Percentiles rank a stretch among this genome's conserved stretches.
Conservation (phyloP, 1,140 invertebrate genomes). For the Antheraea pernyi region DNA sequence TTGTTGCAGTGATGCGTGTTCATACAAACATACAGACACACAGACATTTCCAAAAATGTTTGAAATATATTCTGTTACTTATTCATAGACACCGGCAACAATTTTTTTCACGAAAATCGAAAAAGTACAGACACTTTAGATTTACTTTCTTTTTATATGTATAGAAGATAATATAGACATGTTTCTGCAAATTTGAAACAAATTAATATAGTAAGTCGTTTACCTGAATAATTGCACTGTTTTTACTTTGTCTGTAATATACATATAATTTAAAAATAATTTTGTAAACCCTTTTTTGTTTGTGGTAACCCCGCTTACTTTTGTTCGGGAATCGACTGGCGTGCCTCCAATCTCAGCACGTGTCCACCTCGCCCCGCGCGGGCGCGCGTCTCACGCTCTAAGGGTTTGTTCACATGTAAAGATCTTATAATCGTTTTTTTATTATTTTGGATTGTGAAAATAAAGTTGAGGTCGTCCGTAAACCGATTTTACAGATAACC, state of each 20-base stretch:
- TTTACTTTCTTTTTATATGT: no score
- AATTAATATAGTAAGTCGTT: background rate
- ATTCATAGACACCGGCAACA: no score
- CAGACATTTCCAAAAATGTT: no score
- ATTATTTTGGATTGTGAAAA: background rate
- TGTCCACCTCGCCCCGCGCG: conserved; percentile 22
- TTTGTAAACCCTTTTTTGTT: background rate
- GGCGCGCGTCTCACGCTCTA: background rate
- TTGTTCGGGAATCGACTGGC: conserved; percentile 32
- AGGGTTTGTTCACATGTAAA: background rate
- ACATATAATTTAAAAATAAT: background rate
- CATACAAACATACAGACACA: no score
- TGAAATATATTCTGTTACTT: no score
- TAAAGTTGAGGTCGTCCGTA: background rate
- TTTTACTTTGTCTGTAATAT: background rate
- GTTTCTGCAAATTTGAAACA: background rate
- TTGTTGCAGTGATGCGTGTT: no score
- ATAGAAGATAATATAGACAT: no score
- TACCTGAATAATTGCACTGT: background rate
- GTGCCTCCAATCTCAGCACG: conserved; percentile 43
- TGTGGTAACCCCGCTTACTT: conserved; percentile 3
- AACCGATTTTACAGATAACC: no score
- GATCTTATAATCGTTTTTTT: background rate
- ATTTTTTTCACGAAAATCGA: no score
- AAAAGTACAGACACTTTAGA: no score